Evolutionary conservation across 2,797 vertebrate species (phyloP), one percentile per base, ranked within the genome.

Genomic region (Acanthopagrus latus): DNA sequence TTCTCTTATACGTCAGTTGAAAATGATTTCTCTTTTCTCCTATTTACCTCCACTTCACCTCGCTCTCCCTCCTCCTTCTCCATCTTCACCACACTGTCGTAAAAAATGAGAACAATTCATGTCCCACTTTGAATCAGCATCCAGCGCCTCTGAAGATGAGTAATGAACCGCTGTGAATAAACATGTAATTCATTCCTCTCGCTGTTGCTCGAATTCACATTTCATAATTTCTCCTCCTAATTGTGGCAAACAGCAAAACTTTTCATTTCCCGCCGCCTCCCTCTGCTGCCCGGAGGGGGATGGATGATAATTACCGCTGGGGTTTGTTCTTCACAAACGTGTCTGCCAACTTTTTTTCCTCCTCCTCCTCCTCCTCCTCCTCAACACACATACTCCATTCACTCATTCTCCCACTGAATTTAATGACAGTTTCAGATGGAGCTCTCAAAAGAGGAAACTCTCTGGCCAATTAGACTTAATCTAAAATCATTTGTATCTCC

Each of bases 391-490:
- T 18, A 25, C 55, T 80, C 18, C 27, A 12, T 46, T 68, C 72
- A 66, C 62, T 2, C 8, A 56, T 81, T n/a, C 38, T 20, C n/a
- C 20, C 48, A 7, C 48, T 29, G 43, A 33, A 48, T 25, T 72
- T 74, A 72, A 75, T 46, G 23, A 58, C 51, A 23, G 52, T 25
- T 80, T 50, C 57, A 74, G 62, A 85, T 74, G 62, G 25, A 43
- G 55, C 51, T 51, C 1, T 71, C 9, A 62, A 57, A 79, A 44
- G 21, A 75, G 20, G 63, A 64, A 77, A 79, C 46, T 64, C 38
- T 52, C 50, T 9, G 43, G 21, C 64, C 74, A 82, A 64, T 90
- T 78, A 81, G 52, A 10, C 27, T 64, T 66, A 41, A 86, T 83
- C 78, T 78, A 7, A 77, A 74, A 75, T 57, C 1, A 52, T 50